A percentile compares a stretch with the other conserved stretches of the same genome.
Conservation (phyloP, 1,140 invertebrate genomes). For the Triops cancriformis region DNA sequence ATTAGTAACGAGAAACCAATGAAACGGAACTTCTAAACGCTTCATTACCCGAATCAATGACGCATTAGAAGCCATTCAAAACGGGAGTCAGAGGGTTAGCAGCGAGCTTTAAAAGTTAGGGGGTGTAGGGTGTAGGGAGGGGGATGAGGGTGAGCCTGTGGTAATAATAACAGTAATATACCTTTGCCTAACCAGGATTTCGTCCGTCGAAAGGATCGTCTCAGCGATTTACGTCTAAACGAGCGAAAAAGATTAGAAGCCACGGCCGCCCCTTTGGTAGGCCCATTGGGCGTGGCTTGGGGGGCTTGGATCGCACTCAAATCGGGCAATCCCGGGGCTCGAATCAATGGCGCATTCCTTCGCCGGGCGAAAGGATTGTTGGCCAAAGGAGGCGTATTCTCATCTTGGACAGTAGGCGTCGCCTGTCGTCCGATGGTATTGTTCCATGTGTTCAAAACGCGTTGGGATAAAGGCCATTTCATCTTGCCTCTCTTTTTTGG, state of each 20-base stretch:
- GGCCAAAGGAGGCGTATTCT: neutral
- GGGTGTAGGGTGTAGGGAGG: neutral
- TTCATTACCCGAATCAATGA: neutral
- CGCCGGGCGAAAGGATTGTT: neutral
- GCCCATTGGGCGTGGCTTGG: constrained; percentile 11
- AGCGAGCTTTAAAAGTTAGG: neutral
- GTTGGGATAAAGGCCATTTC: constrained; percentile 13
- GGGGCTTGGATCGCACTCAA: neutral
- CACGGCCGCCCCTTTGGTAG: constrained; percentile 20
- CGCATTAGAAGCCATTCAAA: neutral
- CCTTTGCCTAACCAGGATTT: constrained; percentile 29
- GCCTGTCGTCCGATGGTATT: neutral
- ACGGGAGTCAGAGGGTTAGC: no score
- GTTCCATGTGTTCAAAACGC: neutral
- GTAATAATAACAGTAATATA: constrained; percentile 4
- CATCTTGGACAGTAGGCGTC: neutral
- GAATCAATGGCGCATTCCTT: neutral
- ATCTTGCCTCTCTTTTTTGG: neutral
- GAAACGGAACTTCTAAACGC: constrained; percentile 4
- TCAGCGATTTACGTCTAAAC: constrained; percentile 24
- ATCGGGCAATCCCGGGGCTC: neutral
- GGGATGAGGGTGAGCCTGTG: constrained; percentile 12
- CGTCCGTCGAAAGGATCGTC: constrained; percentile 31
- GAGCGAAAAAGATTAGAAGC: constrained; percentile 26
- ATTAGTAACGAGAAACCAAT: neutral